Base-by-base conservation (phyloP, 1,140 invertebrate genomes). In the Meloidogyne hapla region DNA sequence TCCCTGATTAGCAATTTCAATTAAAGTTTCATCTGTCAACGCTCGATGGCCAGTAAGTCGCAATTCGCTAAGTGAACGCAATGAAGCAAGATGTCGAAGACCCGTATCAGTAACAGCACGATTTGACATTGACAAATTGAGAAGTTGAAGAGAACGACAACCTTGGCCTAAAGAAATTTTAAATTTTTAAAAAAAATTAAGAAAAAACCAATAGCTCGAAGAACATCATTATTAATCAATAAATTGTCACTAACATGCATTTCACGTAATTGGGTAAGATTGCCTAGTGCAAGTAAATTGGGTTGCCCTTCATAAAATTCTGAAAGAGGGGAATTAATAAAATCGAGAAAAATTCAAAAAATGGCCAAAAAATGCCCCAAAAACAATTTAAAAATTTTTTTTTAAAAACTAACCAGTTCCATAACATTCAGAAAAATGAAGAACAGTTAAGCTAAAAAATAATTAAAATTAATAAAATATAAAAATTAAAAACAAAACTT, bases 401-500 rank as follows among this genome's bases (percentile, higher is more conserved):
- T 6, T n/a, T 6, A 56, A n/a, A n/a, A 8, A 56, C 18, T n/a
- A 56, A 56, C 48, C 48, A n/a, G 69, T 26, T 13, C 71, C 71
- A n/a, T 73, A 73, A 40, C 71, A 73, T 15, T 73, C 71, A 33
- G 38, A 61, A 63, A 61, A 73, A 42, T 73, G 61, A 23, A 73
- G 71, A 5, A 25, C 23, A 13, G 28, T 25, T 61, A 73, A 63
- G 48, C 71, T 73, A 6, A 33, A 73, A 63, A n/a, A 21, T 9
- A 18, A 71, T 21, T 63, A 25, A 63, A 23, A 38, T 26, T 15
- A 9, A 21, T 64, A 40, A 56, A 64, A 61, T 21, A 13, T 23
- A 63, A 64, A 73, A 64, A 26, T 12, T 13, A 21, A 25, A 18
- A 9, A n/a, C 5, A 2, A 13, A 15, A 73, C 71, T 61, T 73